Base-by-base conservation (phyloP, 2,888 invertebrate species). In the Ormyrus thymus region DNA sequence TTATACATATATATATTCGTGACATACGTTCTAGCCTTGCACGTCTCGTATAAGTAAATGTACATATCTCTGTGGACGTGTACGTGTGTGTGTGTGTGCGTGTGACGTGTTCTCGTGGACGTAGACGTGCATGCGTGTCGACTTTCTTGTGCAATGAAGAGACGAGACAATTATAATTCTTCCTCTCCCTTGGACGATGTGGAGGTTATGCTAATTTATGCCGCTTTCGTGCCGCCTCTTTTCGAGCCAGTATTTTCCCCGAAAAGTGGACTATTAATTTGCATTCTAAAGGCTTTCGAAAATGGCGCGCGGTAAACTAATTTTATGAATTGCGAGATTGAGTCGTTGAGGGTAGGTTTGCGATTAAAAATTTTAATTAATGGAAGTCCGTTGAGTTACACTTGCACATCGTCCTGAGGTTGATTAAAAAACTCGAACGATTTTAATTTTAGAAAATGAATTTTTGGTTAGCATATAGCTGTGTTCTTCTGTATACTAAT, bases 1-100 rank as follows among this genome's bases (percentile, higher is more conserved):
- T 29, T 29, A 29, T 29, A 29, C 29, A 29, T 29, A 50, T 66
- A 59, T 62, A 15, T 45, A 56, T 77, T 48, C 66, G 66, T 56
- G 51, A 77, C 13, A 64, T 71, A 29, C 79, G 74, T 79, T 71
- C 51, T 56, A 65, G 65, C 51, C 71, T 66, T 79, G 79, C 66
- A 79, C 75, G 75, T 50, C 70, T 58, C 46, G 56, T 66, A 29
- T 29, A n/a, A 61, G 59, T 66, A 65, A n/a, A 46, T 61, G 58
- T 70, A 56, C 50, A n/a, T 70, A 50, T 79, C 61, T 76, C 70
- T 74, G 66, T 77, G 66, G 74, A 74, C 74, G 71, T 80, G 77
- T 80, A 80, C 71, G 10, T 77, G 74, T 74, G 29, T 61, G 48
- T 45, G 56, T 55, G 29, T 48, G 76, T 62, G 43, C 43, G 43